Conservation (phyloP, 2,888 invertebrate genomes). For the Scelioninae gen. 2 region DNA sequence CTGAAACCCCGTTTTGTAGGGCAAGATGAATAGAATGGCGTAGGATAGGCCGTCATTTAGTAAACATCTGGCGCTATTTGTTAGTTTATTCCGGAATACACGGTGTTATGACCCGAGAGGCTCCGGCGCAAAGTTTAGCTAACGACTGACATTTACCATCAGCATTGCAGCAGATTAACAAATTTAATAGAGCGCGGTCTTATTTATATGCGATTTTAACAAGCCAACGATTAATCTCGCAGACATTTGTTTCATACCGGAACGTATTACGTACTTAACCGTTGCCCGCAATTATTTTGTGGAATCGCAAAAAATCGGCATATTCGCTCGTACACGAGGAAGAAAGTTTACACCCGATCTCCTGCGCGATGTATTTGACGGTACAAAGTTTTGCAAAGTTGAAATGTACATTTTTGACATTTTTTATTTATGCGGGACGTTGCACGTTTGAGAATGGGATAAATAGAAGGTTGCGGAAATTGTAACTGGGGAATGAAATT, state of each 20-base stretch:
- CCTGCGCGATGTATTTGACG: no score
- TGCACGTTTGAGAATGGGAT: no score
- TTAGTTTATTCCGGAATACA: conserved; percentile 51
- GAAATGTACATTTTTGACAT: no score
- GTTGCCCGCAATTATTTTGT: conserved; percentile 7
- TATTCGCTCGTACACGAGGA: no score
- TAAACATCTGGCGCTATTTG: conserved; percentile 47
- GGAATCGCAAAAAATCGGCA: no score
- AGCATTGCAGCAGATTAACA: conserved; percentile 49
- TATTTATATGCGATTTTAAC: conserved; percentile 51
- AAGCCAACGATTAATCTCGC: conserved; percentile 43
- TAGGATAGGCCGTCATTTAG: conserved; percentile 45
- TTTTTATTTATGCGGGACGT: no score
- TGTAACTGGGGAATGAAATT: no score
- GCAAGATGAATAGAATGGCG: conserved; percentile 34
- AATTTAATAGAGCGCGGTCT: conserved; percentile 56
- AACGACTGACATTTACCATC: conserved; percentile 56
- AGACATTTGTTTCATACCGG: conserved; percentile 21
- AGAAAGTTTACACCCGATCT: neutral
- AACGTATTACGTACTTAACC: neutral
- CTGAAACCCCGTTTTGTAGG: conserved; percentile 19
- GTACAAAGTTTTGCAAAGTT: no score
- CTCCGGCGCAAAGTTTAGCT: conserved; percentile 48
- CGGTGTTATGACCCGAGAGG: conserved; percentile 50
- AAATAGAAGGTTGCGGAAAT: no score